These are phyloP conservation scores for Drosophila pseudotalamancana DNA, from an alignment of 2,888 invertebrate species.

Conservation along the genomic window DNA sequence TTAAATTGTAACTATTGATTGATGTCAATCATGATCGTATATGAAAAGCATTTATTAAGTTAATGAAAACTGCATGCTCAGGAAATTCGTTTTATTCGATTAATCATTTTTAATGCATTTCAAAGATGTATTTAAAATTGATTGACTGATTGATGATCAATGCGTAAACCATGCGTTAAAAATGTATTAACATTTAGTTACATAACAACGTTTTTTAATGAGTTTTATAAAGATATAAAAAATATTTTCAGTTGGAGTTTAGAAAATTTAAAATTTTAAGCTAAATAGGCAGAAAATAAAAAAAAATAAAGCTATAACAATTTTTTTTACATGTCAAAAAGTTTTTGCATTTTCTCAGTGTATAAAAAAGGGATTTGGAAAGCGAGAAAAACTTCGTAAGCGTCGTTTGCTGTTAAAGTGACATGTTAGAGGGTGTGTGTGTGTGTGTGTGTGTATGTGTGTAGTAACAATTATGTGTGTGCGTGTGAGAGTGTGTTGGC, in stretches of 20 bases:
- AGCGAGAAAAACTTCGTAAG: constrained; percentile 29
- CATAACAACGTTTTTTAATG: too few relatives aligned
- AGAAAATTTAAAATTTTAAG: background rate
- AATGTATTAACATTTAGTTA: too few relatives aligned
- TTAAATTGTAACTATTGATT: too few relatives aligned
- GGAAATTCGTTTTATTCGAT: too few relatives aligned
- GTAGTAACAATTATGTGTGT: constrained; percentile 9
- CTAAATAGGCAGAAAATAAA: background rate
- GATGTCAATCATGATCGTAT: too few relatives aligned
- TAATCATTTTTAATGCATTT: background rate
- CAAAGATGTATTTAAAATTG: background rate
- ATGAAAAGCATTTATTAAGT: too few relatives aligned
- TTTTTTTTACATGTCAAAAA: background rate
- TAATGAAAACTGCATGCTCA: too few relatives aligned
- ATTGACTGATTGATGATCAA: background rate
- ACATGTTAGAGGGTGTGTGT: background rate
- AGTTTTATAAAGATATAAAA: too few relatives aligned
- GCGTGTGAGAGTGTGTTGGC: constrained; percentile 13
- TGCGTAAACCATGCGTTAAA: too few relatives aligned
- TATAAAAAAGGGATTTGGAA: constrained; percentile 4
- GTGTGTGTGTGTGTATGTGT: constrained; percentile 8
- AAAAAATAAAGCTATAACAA: background rate
- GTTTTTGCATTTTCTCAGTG: constrained; percentile 13
- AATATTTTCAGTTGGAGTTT: too few relatives aligned
- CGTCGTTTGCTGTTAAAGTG: constrained; percentile 1